A percentile compares a stretch with the other conserved stretches of the same genome.
These are phyloP conservation scores for Tinea trinotella DNA, from an alignment of 2,888 invertebrate species.

Conservation along the genomic window DNA sequence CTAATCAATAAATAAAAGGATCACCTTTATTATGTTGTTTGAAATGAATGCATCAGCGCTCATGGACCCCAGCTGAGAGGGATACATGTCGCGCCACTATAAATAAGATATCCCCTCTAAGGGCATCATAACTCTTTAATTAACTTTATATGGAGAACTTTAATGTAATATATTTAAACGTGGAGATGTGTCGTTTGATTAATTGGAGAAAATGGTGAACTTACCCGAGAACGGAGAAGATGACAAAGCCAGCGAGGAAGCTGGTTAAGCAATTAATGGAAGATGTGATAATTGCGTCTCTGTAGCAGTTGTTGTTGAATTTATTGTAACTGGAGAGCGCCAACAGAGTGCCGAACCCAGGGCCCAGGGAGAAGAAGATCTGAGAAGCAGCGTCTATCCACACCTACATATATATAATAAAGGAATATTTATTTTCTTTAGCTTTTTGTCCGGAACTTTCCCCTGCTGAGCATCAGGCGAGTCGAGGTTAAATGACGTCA, in stretches of 20 bases:
- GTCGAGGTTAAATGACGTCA: no score
- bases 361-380: constrained; percentile 94
- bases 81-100: background rate
- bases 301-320: constrained; percentile 91
- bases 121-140: no score
- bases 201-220: no score
- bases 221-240: constrained; percentile 91
- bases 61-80: no score
- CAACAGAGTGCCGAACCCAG: constrained; percentile 91
- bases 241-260: constrained; percentile 94
- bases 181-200: no score
- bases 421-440: no score
- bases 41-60: no score
- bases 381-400: constrained; percentile 96
- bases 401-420: constrained; percentile 68
- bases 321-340: constrained; percentile 95
- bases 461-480: no score
- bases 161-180: no score
- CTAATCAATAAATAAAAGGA: no score
- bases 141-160: no score
- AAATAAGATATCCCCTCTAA: background rate
- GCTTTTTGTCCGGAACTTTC: background rate
- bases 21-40: no score
- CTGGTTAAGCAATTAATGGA: constrained; percentile 93
- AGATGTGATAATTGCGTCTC: constrained; percentile 91